Evolutionary conservation across 2,797 vertebrate species (phyloP).

Genomic region (Schizopygopsis malacanthus): DNA sequence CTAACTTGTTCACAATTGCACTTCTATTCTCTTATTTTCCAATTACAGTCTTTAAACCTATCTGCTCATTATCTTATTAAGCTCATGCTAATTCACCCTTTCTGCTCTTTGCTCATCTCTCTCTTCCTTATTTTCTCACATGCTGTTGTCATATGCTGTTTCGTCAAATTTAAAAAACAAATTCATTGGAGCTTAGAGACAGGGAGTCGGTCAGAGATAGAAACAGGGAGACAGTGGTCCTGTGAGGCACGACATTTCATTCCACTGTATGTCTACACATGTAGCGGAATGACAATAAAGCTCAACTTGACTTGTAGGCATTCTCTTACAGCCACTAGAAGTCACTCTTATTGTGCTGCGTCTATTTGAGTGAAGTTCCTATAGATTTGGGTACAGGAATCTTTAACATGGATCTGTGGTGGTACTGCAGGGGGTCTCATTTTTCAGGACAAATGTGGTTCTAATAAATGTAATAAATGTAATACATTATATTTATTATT

Average conservation of each 20-base stretch:
- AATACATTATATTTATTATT: background rate
- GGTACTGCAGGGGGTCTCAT: background rate
- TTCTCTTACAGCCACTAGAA: conserved; percentile 40
- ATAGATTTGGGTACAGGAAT: background rate
- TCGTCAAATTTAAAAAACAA: conserved; percentile 29
- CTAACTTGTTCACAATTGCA: background rate
- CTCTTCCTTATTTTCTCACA: conserved; percentile 9
- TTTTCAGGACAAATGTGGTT: background rate
- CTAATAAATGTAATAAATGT: background rate
- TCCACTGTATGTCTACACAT: too few relatives aligned
- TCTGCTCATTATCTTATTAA: conserved; percentile 8
- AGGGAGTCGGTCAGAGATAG: background rate
- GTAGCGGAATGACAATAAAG: too few relatives aligned
- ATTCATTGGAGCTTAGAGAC: conserved; percentile 14
- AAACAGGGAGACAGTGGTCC: background rate
- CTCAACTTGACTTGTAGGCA: too few relatives aligned
- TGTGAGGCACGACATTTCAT: too few relatives aligned
- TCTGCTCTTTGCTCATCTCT: background rate
- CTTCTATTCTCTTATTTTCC: conserved; percentile 15
- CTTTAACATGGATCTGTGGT: background rate
- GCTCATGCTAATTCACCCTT: conserved; percentile 31
- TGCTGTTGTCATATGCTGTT: conserved; percentile 17
- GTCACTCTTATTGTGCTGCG: conserved; percentile 1
- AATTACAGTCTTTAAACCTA: background rate
- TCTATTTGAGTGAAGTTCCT: conserved; percentile 34